Base-by-base conservation (phyloP, 92 coral and sea anemone genomes). In the Hydrozoanthus gracilis region DNA sequence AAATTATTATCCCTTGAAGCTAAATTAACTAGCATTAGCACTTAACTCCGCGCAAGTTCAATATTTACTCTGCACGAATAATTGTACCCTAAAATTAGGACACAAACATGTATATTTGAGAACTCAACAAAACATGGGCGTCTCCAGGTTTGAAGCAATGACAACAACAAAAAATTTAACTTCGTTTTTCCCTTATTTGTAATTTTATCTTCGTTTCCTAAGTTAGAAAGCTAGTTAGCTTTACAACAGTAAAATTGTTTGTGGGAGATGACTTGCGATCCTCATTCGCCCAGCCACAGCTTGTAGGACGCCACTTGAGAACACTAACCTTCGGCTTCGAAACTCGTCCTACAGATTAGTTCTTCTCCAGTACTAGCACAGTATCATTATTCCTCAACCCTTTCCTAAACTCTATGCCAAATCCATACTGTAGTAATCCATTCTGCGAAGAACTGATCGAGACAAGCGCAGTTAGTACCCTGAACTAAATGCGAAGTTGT, bases 21-120 rank as follows among this genome's bases (percentile, higher is more conserved):
- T 70, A 80, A 80, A 80, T 80, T 80, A 80, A 62, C 85, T 62
- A 74, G 49, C 85, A 80, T 80, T 80, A 80, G 85, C 85, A 80
- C 85, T 80, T 80, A 80, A 80, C 58, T 80, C 12, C 20, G 60
- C 48, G 85, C 62, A 67, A 80, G 85, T 65, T 27, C 85, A 80
- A 80, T 80, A 80, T 80, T 67, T 80, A 27, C 47, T 47, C 48
- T 62, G 62, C 85, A 80, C 85, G 85, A 80, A 80, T 80, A 80
- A 80, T 79, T 79, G 71, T 79, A 46, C 56, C 15, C 84, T 79
- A 79, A 79, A 79, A 79, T 80, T 80, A 80, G 74, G 82, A 76
- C 85, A 65, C 70, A 65, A 65, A 80, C 85, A 80, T 46, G 73
- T 80, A 66, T 65, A 64, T 80, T 60, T 65, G 72, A 49, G 61